Evolutionary conservation across 2,888 invertebrate genomes (phyloP).

Genomic region (Xestia ashworthii): DNA sequence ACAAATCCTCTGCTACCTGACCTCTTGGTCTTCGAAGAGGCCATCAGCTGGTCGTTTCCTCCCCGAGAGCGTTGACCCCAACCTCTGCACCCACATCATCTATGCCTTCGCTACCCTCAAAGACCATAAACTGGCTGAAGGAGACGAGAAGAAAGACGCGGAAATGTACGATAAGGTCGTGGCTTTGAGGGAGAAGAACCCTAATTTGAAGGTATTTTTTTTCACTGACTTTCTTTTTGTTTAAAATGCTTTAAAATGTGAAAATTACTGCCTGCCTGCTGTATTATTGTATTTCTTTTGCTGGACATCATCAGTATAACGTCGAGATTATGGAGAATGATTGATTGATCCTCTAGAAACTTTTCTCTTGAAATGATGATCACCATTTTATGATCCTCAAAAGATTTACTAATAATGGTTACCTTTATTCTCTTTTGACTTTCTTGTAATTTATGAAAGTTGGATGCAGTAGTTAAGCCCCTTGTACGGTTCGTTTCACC

Average conservation of each 20-base stretch:
- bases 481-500: too few relatives aligned
- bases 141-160: constrained; percentile 95
- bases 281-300: background rate
- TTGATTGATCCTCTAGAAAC: background rate
- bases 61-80: constrained; percentile 97
- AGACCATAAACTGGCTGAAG: constrained; percentile 95
- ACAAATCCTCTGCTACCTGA: constrained; percentile 98
- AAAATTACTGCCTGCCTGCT: too few relatives aligned
- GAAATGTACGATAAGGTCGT: constrained; percentile 97
- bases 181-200: constrained; percentile 96
- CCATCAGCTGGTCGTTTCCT: constrained; percentile 96
- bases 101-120: constrained; percentile 98
- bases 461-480: background rate
- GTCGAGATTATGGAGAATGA: background rate
- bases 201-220: constrained; percentile 93
- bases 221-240: background rate
- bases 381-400: background rate
- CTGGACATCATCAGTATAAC: too few relatives aligned
- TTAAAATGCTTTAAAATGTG: background rate
- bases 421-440: background rate
- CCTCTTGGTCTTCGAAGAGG: constrained; percentile 98
- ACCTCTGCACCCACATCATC: constrained; percentile 98
- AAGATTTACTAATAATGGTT: background rate
- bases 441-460: background rate
- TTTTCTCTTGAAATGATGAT: background rate